Percentiles rank a stretch among this genome's conserved stretches.
These are phyloP conservation scores for Periphyllus acericola DNA, from an alignment of 2,888 invertebrate genomes.

Conservation along the genomic window DNA sequence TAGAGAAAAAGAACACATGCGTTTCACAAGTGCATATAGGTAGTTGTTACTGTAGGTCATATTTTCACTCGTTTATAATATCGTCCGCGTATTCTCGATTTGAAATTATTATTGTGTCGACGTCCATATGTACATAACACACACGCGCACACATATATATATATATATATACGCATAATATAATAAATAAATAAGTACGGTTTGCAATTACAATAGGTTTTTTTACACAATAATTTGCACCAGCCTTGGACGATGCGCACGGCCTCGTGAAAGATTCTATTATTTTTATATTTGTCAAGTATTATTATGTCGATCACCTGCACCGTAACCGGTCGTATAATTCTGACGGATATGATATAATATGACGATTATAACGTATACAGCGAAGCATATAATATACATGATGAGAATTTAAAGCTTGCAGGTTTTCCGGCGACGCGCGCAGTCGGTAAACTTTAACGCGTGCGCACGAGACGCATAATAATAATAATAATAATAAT, in stretches of 20 bases:
- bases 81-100: background rate
- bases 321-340: background rate
- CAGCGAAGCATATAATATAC: background rate
- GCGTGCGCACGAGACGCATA: background rate
- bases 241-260: slow-evolving; percentile 21
- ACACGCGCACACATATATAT: background rate
- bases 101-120: background rate
- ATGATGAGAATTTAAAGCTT: background rate
- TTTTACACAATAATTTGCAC: slow-evolving; percentile 28
- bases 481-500: too few species aligned
- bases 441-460: background rate
- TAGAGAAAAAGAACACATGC: too few species aligned
- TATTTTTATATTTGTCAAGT: slow-evolving; percentile 16
- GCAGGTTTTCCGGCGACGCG: background rate
- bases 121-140: background rate
- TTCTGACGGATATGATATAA: background rate
- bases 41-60: too few species aligned
- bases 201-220: slow-evolving; percentile 34
- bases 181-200: background rate
- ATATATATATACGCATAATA: background rate
- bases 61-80: background rate
- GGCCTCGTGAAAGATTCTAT: slow-evolving; percentile 43
- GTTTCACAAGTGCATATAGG: too few species aligned
- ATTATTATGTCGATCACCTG: slow-evolving; percentile 2
- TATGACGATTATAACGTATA: background rate